phyloP scores from a whole-genome alignment of 1,140 invertebrate species.

The Solenopsis fugax region DNA sequence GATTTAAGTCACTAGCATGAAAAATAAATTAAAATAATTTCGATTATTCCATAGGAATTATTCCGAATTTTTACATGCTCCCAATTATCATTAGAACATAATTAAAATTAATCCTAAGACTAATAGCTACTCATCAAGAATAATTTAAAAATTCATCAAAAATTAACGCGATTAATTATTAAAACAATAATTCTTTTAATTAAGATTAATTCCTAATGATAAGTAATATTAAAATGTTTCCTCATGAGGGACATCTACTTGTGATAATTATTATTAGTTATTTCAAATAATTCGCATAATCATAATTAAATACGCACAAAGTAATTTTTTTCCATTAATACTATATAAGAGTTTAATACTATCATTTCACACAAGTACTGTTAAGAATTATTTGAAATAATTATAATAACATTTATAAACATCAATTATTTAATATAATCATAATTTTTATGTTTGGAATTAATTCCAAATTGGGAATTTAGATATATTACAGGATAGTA shows the following conservation, averaged over 20 bases:
- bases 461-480: no score
- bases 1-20: constrained; percentile 1
- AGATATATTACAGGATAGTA: neutral
- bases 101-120: constrained; percentile 22
- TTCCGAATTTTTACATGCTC: neutral
- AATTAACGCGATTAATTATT: constrained; percentile 22
- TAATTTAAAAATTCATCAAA: constrained; percentile 37
- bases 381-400: constrained; percentile 43
- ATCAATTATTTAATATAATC: constrained; percentile 14
- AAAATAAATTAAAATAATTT: constrained; percentile 28
- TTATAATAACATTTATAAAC: neutral
- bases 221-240: neutral
- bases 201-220: constrained; percentile 19
- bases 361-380: neutral
- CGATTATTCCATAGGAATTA: constrained; percentile 2
- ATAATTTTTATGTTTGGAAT: no score
- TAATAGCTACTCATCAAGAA: constrained; percentile 9
- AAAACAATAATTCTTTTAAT: constrained; percentile 15
- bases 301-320: constrained; percentile 18
- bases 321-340: constrained; percentile 5
- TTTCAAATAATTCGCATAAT: constrained; percentile 38
- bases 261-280: constrained; percentile 5
- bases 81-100: constrained; percentile 27
- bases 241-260: neutral
- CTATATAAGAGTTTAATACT: constrained; percentile 26